Base-by-base conservation (phyloP, 2,113 vertebrate species). In the Artemisiospiza belli region DNA sequence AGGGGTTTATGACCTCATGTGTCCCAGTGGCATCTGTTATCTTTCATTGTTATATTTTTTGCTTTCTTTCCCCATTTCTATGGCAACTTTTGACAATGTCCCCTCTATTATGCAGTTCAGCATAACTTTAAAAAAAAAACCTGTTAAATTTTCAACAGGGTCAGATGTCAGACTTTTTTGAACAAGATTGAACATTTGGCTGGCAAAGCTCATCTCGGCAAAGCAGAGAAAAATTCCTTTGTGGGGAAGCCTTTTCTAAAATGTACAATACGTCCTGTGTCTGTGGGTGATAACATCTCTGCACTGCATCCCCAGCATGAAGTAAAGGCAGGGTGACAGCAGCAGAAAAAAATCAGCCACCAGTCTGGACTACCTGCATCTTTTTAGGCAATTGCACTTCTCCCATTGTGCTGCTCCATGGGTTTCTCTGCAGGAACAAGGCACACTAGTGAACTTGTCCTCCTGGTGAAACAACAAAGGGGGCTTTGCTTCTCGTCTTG, bases 141-240 rank as follows among this genome's bases (percentile, higher is more conserved):
- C 51, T 44, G 24, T 83, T 92, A 87, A 13, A 89, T 94, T 92
- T 97, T 90, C 51, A 94, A 5, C 57, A 83, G 72, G 75, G 86
- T 93, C 64, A 90, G 55, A 70, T 94, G 86, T 92, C 89, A 81
- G 49, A 43, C 33, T 87, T 83, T 90, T 92, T 64, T 90, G 83
- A 94, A 91, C 3, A 1, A 78, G 37, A 87, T 23, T 72, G 76
- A 77, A 64, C 47, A 78, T 90, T 69, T 27, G 30, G 27, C 57
- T 86, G 63, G 19, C 5, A 6, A 46, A 69, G 19, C 12, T 84
- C 4, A 14, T 51, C 47, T 85, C 76, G 54, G 85, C 22, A 79
- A 82, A 87, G 33, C 7, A 59, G 6, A 28, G 54, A 11, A 62
- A 68, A 78, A 77, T 19, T 68, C 15, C 37, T 86, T 21, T 91